A percentile compares a stretch with the other conserved stretches of the same genome.
phyloP scores from a whole-genome alignment of 2,888 invertebrate genomes.

The Cryptocephalus primarius region DNA sequence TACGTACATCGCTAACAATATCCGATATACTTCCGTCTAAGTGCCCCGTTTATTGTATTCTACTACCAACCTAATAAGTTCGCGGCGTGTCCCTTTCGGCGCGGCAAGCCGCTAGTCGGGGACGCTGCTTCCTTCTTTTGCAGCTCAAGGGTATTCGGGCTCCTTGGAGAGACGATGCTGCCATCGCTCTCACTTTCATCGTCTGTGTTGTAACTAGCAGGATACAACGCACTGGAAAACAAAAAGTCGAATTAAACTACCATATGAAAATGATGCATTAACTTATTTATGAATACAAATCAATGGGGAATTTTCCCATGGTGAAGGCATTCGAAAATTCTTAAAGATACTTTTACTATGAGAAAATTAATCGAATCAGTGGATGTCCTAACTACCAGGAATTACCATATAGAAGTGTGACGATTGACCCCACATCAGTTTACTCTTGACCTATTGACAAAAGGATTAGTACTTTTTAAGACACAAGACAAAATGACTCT shows the following conservation, averaged over 20 bases:
- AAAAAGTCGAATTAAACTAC: not conserved
- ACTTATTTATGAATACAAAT: no score
- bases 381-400: no score
- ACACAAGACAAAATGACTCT: no score
- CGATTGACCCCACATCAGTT: no score
- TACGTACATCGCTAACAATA: slow-evolving; percentile 18
- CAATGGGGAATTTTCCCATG: no score
- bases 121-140: slow-evolving; percentile 14
- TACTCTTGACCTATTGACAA: no score
- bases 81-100: slow-evolving; percentile 32
- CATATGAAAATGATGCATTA: not conserved
- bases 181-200: slow-evolving; percentile 42
- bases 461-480: no score
- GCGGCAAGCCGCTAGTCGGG: slow-evolving; percentile 24
- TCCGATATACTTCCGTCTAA: no score
- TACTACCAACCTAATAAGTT: slow-evolving; percentile 36
- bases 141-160: slow-evolving; percentile 29
- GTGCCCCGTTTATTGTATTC: not conserved
- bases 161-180: slow-evolving; percentile 38
- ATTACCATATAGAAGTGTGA: no score
- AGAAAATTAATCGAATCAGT: no score
- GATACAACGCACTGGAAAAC: slow-evolving; percentile 53
- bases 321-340: no score
- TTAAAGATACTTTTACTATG: no score
- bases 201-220: slow-evolving; percentile 37